A percentile compares a stretch with the other conserved stretches of the same genome.
These are phyloP conservation scores for Ascidia mentula DNA, from an alignment of 23 tunicate genomes.

Conservation along the genomic window DNA sequence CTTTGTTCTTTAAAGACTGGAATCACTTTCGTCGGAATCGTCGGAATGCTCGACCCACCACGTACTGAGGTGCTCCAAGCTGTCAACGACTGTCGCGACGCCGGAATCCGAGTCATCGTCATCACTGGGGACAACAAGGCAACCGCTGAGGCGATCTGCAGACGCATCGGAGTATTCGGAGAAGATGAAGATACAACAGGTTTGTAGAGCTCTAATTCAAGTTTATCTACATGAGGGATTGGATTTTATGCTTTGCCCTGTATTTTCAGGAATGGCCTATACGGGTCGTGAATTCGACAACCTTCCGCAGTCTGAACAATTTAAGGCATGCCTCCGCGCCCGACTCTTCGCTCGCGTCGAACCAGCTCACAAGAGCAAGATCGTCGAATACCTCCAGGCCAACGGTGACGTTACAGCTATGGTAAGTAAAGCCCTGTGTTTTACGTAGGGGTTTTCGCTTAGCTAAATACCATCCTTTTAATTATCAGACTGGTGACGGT, in stretches of 20 bases:
- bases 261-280: conserved; percentile 67
- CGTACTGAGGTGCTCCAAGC: conserved; percentile 96
- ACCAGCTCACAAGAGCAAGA: conserved; percentile 99
- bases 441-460: background rate
- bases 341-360: conserved; percentile 98
- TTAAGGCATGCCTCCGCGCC: conserved; percentile 84
- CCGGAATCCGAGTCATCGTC: conserved; percentile 98
- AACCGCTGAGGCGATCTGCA: conserved; percentile 99
- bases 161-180: conserved; percentile 95
- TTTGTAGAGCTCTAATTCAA: background rate
- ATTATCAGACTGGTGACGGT: conserved; percentile 96
- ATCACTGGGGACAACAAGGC: conserved; percentile 99
- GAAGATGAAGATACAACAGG: conserved; percentile 94
- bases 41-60: conserved; percentile 99
- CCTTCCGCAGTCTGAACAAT: conserved; percentile 66
- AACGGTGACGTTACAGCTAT: conserved; percentile 99
- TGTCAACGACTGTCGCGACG: conserved; percentile 90
- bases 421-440: conserved; percentile 15
- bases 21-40: conserved; percentile 97
- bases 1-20: conserved; percentile 45
- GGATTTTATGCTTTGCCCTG: background rate
- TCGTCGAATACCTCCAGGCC: conserved; percentile 94
- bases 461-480: too few relatives aligned
- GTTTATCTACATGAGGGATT: background rate
- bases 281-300: conserved; percentile 99